These are phyloP conservation scores for Polyergus mexicanus DNA, from an alignment of 1,140 invertebrate genomes.

Conservation along the genomic window DNA sequence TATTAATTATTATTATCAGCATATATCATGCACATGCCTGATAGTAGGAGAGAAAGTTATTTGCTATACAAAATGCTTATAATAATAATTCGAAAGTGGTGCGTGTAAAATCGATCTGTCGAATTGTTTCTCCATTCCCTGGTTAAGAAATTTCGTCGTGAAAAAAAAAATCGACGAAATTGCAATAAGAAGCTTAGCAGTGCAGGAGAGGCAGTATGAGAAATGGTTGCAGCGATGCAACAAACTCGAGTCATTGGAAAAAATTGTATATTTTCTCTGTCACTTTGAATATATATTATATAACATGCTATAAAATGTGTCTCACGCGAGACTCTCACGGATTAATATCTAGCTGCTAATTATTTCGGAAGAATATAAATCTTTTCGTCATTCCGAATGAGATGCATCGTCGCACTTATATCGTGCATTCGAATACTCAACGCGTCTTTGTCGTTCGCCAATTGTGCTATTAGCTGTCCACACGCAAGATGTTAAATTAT, in stretches of 20 bases:
- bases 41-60: not conserved
- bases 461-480: slow-evolving; percentile 5
- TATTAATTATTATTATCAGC: slow-evolving; percentile 1
- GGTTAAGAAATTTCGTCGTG: not conserved
- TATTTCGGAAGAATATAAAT: slow-evolving; percentile 1
- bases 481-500: not conserved
- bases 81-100: not conserved
- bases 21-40: slow-evolving; percentile 38
- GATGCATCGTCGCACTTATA: slow-evolving; percentile 23
- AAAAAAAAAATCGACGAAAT: slow-evolving; percentile 6
- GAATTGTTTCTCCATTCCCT: slow-evolving; percentile 3
- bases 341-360: slow-evolving; percentile 20
- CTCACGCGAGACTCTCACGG: not conserved
- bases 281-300: slow-evolving; percentile 52
- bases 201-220: slow-evolving; percentile 23
- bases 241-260: slow-evolving; percentile 53
- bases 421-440: slow-evolving; percentile 32
- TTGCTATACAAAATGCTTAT: slow-evolving; percentile 5
- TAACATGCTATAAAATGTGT: slow-evolving; percentile 72
- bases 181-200: slow-evolving; percentile 47
- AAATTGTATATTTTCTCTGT: slow-evolving; percentile 46
- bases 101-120: slow-evolving; percentile 26
- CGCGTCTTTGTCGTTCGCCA: not conserved
- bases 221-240: slow-evolving; percentile 60
- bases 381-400: slow-evolving; percentile 16